phyloP scores from a whole-genome alignment of 2,113 vertebrate genomes.

The Mastomys coucha region DNA sequence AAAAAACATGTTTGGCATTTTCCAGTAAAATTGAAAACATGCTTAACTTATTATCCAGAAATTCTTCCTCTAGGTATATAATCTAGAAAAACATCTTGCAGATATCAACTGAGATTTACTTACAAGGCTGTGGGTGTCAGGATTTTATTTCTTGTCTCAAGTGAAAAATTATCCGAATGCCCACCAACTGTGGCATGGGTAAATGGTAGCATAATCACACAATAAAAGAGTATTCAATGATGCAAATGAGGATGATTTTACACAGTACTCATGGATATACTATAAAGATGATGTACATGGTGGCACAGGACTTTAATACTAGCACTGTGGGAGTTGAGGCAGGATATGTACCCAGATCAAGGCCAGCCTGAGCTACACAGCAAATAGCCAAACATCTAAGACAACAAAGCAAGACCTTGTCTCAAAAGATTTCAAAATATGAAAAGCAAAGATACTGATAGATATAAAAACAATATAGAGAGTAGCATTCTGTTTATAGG shows the following conservation, averaged over 20 bases:
- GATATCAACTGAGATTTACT: background rate
- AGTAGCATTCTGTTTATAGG: background rate
- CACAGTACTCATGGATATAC: background rate
- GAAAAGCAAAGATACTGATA: background rate
- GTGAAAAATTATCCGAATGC: background rate
- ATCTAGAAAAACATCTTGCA: constrained; percentile 10
- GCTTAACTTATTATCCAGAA: background rate
- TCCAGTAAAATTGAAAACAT: constrained; percentile 30
- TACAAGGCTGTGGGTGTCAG: background rate
- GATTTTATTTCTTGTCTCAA: constrained; percentile 16
- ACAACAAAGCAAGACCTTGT: background rate
- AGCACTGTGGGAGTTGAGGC: background rate
- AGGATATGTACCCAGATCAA: background rate
- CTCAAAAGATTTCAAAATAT: background rate
- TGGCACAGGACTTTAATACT: background rate
- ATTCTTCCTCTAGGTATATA: background rate
- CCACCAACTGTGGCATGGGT: background rate
- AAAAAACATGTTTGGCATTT: constrained; percentile 8
- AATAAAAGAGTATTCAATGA: background rate
- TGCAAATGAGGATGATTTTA: background rate
- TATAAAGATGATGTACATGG: background rate
- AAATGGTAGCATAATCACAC: background rate
- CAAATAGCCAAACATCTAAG: background rate
- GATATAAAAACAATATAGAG: background rate
- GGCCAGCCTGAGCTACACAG: background rate